Percentiles rank a stretch among this genome's conserved stretches.
Evolutionary conservation across 2,888 invertebrate genomes (phyloP).

Genomic region (Empis livida): DNA sequence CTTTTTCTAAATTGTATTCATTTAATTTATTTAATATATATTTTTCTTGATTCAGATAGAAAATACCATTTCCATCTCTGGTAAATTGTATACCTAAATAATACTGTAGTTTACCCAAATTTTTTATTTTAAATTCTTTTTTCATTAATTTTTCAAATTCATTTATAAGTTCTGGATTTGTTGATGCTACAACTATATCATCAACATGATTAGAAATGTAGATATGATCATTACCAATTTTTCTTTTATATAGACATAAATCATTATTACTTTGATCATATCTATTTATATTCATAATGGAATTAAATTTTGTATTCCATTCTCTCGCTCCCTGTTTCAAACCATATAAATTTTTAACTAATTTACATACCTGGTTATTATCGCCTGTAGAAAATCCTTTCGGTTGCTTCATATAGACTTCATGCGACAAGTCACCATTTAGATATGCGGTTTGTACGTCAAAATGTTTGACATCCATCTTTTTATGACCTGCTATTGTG

Average conservation of each 20-base stretch:
- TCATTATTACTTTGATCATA: not conserved
- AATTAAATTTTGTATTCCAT: constrained; percentile 2
- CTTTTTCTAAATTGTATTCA: constrained; percentile 3
- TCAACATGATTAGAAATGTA: not conserved
- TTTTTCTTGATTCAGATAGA: not conserved
- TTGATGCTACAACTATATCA: not conserved
- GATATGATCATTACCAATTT: not conserved
- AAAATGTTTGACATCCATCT: not conserved
- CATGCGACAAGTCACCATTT: not conserved
- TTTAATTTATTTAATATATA: constrained; percentile 3
- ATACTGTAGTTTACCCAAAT: not conserved
- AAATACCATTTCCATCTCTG: constrained; percentile 1
- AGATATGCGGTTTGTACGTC: not conserved
- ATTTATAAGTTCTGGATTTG: not conserved
- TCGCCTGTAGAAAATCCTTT: not conserved
- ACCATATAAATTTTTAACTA: constrained; percentile 1
- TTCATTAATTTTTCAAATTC: not conserved
- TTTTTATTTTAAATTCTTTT: not conserved
- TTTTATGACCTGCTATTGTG: not conserved
- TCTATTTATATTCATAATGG: not conserved
- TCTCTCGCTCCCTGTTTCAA: constrained; percentile 1
- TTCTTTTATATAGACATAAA: not conserved
- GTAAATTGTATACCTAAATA: not conserved
- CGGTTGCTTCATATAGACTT: constrained; percentile 1
- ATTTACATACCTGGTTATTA: not conserved